Evolutionary conservation across 2,888 invertebrate genomes (phyloP), one percentile per base, ranked within the genome.

Genomic region (Folsomia candida): DNA sequence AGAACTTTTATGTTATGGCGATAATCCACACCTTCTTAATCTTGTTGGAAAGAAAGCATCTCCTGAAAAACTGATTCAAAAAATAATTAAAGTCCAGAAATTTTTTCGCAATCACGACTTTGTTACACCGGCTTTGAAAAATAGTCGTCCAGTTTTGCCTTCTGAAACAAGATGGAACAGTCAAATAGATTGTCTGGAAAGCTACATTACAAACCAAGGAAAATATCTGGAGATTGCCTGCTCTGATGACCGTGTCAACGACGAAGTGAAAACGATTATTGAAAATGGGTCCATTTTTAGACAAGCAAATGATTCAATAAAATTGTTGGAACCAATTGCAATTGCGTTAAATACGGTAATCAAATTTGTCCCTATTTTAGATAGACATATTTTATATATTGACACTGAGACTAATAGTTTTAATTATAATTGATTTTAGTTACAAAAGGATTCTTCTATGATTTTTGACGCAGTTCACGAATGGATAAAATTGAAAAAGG

Each of bases 1-100:
- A 22, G 64, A 51, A 2, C 14, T 73, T 11, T 58, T 47, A 24
- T 60, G 67, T 1, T 73, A 70, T 29, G 73, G 73, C 1, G 70
- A 70, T 27, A 67, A 75, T 37, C 22, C 70, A 1, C 75, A 75
- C 51, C 26, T 75, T 22, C 29, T 75, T 4, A 75, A 75, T 25
- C 51, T 72, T 1, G 47, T 72, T 27, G 75, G 75, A n/a, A 65
- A 70, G 51, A 61, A 68, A 14, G 20, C 70, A 0, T 69, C 70
- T 14, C 65, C 72, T 1, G 51, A 26, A 11, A 70, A 70, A 11
- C 0, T 71, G 14, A n/a, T 47, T 6, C 4, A 29, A 1, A 66
- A 67, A 14, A 62, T 75, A 14, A 25, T 51, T 4, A 67, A 18
- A 2, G 71, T 73, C 2, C 67, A 73, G 28, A 57, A 18, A 2